Base-by-base conservation (phyloP, 1,140 invertebrate species). In the Drosophila truncata region DNA sequence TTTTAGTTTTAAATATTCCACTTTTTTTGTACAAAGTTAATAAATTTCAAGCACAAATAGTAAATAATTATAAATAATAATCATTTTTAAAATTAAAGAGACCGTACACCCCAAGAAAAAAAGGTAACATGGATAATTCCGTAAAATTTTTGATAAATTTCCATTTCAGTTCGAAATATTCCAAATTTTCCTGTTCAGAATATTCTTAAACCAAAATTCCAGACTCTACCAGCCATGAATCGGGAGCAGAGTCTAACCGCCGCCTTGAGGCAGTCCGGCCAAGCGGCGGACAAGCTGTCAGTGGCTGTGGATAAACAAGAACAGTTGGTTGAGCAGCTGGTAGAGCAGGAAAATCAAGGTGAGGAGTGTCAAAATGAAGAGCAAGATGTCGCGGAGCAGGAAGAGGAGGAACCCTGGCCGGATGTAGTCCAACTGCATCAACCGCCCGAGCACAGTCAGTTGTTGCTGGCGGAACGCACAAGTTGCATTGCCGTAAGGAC, bases 401-500 rank as follows among this genome's bases (percentile, higher is more conserved):
- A 23, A 18, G 33, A 39, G 5, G 69, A 69, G 20, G 13, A 42
- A 20, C 27, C 46, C 13, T 98, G 97, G 97, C 97, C 97, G 16
- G 95, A 96, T 66, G 95, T 96, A 93, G 96, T 96, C 1, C 95
- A 95, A 78, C 91, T 98, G n/a, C 98, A 95, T 88, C 96, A 98
- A 80, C 97, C 97, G 0, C 96, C 96, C 90, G 97, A 98, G 93
- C 95, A 96, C 10, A 96, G 97, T 81, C 98, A 99, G 93, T 97
- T 99, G 71, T 93, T 98, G 33, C 93, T 99, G 31, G 96, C 97
- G 3, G 98, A 99, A 85, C 97, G 96, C 93, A 97, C 97, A 14
- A 97, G 96, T 87, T 97, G 97, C 91, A 93, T 98, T 5, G 96
- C 97, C n/a, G 97, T 98, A 0, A 96, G 98, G 93, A 96, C 98